A percentile compares a stretch with the other conserved stretches of the same genome.
Conservation (phyloP, 1,140 invertebrate genomes). For the Drosophila ogumai region DNA sequence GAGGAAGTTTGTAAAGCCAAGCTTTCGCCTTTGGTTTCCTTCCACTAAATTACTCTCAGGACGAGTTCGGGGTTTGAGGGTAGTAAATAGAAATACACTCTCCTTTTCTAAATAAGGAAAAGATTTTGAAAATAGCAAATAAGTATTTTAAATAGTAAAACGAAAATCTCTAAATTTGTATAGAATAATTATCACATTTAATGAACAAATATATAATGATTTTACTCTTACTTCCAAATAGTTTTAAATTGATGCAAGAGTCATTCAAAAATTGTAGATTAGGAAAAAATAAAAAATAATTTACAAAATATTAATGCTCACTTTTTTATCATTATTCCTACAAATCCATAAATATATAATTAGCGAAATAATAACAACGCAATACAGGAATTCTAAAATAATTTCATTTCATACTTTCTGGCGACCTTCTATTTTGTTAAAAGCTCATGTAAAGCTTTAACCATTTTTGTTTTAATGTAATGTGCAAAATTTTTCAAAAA, state of each 20-base stretch:
- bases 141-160: too few relatives aligned
- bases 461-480: not conserved
- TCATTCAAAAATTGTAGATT: not conserved
- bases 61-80: constrained; percentile 23
- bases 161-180: not conserved
- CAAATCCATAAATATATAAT: not conserved
- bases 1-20: constrained; percentile 42
- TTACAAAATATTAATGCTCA: not conserved
- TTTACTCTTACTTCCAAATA: not conserved
- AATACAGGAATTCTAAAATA: not conserved
- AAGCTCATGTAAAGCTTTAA: not conserved
- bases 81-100: constrained; percentile 16
- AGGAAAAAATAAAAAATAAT: not conserved
- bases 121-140: too few relatives aligned
- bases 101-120: not conserved
- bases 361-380: not conserved
- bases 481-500: not conserved
- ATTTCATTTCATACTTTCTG: constrained; percentile 3
- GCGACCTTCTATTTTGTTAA: not conserved
- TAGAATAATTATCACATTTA: not conserved
- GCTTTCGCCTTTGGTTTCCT: constrained; percentile 14
- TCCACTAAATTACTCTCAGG: not conserved
- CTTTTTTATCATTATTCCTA: not conserved
- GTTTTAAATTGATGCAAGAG: not conserved
- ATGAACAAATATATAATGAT: not conserved